Percentiles rank a stretch among this genome's conserved stretches.
These are phyloP conservation scores for Lytechinus variegatus DNA, from an alignment of 35 echinoderm and acorn worm species.

Conservation along the genomic window DNA sequence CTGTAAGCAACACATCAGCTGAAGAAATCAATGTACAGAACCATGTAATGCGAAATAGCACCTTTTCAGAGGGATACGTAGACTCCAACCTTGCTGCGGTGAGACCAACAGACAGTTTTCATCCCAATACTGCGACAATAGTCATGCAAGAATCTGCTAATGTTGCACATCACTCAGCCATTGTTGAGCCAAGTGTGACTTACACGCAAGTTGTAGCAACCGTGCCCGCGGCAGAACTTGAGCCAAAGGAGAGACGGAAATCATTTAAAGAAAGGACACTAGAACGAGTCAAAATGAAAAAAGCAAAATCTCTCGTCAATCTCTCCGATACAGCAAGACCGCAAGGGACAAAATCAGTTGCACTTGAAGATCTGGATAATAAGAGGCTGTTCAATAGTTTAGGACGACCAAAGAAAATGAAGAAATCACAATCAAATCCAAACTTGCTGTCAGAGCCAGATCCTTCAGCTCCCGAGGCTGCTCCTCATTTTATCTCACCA, in stretches of 20 bases:
- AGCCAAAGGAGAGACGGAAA: slow-evolving; percentile 31
- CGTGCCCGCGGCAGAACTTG: neutral
- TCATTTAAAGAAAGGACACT: slow-evolving; percentile 51
- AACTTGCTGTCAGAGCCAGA: slow-evolving; percentile 38
- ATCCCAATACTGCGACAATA: neutral
- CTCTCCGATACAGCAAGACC: neutral
- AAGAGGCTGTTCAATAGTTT: neutral
- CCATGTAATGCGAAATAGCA: slow-evolving; percentile 32
- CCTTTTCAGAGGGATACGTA: slow-evolving; percentile 35
- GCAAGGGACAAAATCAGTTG: neutral
- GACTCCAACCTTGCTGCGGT: neutral
- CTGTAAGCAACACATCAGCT: slow-evolving; percentile 17
- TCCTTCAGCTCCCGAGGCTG: neutral
- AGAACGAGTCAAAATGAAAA: slow-evolving; percentile 34
- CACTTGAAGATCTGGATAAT: neutral
- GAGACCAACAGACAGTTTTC: neutral
- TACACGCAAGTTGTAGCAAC: neutral
- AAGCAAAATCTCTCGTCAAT: slow-evolving; percentile 42
- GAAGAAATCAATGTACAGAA: slow-evolving; percentile 23
- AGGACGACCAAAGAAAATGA: neutral
- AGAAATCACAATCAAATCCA: slow-evolving; percentile 59
- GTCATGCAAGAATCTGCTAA: neutral
- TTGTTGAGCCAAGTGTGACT: neutral
- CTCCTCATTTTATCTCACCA: slow-evolving; percentile 16
- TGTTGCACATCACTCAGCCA: neutral